Conservation (phyloP, 2,113 vertebrate genomes). For the Platysternon megacephalum region DNA sequence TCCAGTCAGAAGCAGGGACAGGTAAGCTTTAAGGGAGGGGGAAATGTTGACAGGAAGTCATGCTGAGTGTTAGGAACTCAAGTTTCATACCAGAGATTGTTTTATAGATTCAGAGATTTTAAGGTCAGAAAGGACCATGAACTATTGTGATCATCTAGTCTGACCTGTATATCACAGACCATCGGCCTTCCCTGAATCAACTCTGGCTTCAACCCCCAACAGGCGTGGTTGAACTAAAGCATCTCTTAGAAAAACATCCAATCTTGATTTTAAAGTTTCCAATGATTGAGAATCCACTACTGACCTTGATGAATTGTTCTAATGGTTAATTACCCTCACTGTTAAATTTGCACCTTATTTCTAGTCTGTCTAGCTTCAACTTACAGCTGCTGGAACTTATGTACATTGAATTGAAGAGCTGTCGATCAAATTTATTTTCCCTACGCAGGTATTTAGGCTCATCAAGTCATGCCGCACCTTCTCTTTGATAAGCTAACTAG, state of each 20-base stretch:
- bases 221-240: background rate
- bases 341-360: too few relatives aligned
- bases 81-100: rapidly evolving
- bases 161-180: background rate
- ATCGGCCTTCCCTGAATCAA: rapidly evolving
- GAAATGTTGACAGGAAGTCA: background rate
- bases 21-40: rapidly evolving
- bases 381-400: background rate
- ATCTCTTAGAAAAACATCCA: background rate
- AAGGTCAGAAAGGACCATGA: background rate
- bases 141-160: rapidly evolving
- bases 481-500: rapidly evolving
- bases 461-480: background rate
- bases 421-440: background rate
- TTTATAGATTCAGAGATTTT: rapidly evolving
- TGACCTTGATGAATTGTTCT: rapidly evolving
- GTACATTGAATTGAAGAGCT: background rate
- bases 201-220: rapidly evolving
- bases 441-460: background rate
- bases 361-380: background rate
- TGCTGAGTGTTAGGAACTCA: rapidly evolving
- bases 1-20: background rate
- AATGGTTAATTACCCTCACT: background rate
- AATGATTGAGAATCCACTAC: background rate
- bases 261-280: too few relatives aligned